Base-by-base conservation (phyloP, 2,888 invertebrate genomes). In the Mesorhabditis spiculigera region DNA sequence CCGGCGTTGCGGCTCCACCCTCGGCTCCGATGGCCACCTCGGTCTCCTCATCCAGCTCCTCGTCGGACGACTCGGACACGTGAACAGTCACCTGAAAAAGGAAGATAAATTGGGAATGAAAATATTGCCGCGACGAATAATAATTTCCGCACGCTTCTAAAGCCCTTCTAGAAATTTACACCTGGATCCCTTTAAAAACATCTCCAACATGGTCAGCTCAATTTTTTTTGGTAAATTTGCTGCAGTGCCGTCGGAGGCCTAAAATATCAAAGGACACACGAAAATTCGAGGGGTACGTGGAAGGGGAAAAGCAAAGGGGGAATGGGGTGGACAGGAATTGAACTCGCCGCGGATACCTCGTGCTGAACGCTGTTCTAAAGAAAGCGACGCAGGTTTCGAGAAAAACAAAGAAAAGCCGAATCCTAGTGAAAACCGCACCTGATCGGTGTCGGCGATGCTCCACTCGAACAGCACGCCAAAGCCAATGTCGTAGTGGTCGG, bases 391-490 rank as follows among this genome's bases (percentile, higher is more conserved):
- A 28, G 28, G 28, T 28, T 28, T 28, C 28, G 28, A 28, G 28
- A 28, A 28, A 28, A 28, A 28, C 28, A 28, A 28, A 28, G 28
- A 44, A 62, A 6, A 43, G 61, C 43, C 42, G 28, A 28, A 28
- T 28, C 28, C 28, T 28, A 28, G 28, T 28, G 28, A 28, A 45
- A 13, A 41, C 10, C 10, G 43, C 16, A 82, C 93, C 3, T 93
- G 91, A 86, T 92, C 93, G 70, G 82, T 87, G 5, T 87, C 88
- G 4, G 87, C 85, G 63, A 87, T 83, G 68, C 92, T 93, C 94
- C 96, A 98, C 88, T 98, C 98, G 87, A 99, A 99, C 87, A 93
- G 95, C 66, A 99, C 91, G 1, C 98, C 98, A 87, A 99, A 99
- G 87, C 85, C 86, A 61, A 99, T 93, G 87, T 99, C 98, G 86